Evolutionary conservation across 1,140 invertebrate genomes (phyloP).

Genomic region (Colletes latitarsis): DNA sequence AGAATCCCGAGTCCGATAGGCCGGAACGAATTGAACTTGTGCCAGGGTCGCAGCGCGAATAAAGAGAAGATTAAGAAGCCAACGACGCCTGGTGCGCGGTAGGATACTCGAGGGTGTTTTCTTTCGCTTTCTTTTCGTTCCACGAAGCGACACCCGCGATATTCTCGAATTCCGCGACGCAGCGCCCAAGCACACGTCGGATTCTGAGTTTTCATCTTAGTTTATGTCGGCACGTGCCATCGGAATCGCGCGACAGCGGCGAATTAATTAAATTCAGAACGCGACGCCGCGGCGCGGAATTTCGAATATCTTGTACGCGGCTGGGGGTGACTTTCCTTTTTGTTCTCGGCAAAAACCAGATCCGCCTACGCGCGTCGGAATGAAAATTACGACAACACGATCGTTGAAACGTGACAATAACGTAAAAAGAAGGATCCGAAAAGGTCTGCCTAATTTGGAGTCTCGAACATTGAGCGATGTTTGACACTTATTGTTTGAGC

Average conservation of each 20-base stretch:
- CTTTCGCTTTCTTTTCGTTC: constrained; percentile 35
- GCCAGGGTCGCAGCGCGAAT: constrained; percentile 41
- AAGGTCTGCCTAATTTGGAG: too few relatives aligned
- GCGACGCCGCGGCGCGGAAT: constrained; percentile 37
- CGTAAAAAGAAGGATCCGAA: too few relatives aligned
- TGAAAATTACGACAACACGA: constrained; percentile 4
- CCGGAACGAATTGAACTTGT: constrained; percentile 53
- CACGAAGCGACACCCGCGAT: constrained; percentile 22
- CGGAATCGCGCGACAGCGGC: constrained; percentile 16
- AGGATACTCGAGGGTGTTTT: constrained; percentile 32
- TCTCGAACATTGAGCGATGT: too few relatives aligned
- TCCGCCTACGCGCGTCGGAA: constrained; percentile 6
- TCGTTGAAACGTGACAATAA: background rate
- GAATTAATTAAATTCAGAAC: constrained; percentile 42
- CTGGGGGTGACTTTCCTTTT: background rate
- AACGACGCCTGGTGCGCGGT: constrained; percentile 11
- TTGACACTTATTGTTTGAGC: too few relatives aligned
- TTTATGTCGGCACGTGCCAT: constrained; percentile 30
- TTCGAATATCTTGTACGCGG: constrained; percentile 18
- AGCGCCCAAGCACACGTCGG: background rate
- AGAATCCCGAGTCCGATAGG: constrained; percentile 43
- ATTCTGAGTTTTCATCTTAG: constrained; percentile 33
- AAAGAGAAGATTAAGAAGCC: constrained; percentile 29
- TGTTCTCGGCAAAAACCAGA: constrained; percentile 13
- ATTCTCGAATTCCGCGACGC: constrained; percentile 42